These are phyloP conservation scores for Drosophila micromelanica DNA, from an alignment of 1,140 invertebrate species.

Conservation along the genomic window DNA sequence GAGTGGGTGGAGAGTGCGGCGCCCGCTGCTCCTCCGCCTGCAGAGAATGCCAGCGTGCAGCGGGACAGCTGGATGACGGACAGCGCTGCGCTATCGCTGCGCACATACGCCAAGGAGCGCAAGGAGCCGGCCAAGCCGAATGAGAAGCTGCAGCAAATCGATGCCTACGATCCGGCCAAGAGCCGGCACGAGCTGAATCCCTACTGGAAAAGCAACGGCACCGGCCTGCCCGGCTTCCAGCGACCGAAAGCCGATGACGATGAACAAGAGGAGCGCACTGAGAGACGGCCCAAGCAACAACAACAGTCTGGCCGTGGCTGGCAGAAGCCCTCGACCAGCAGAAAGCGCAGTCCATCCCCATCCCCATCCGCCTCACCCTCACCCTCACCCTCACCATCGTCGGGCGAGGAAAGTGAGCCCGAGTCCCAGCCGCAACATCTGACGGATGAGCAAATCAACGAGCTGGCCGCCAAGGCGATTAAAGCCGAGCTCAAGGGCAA, in stretches of 20 bases:
- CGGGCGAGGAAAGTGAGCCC: conserved; percentile 13
- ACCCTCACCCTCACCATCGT: not conserved
- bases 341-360: not conserved
- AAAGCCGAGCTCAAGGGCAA: conserved; percentile 97
- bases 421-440: conserved; percentile 59
- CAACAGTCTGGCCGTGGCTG: conserved; percentile 1
- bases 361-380: not conserved
- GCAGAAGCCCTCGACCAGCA: conserved; percentile 34
- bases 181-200: conserved; percentile 94
- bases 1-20: conserved; percentile 63
- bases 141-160: conserved; percentile 85
- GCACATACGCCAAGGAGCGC: conserved; percentile 83
- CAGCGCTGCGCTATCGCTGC: conserved; percentile 85
- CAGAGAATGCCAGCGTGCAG: conserved; percentile 21
- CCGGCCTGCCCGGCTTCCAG: conserved; percentile 89
- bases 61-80: conserved; percentile 87
- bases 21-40: conserved; percentile 13
- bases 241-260: conserved; percentile 81
- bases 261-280: conserved; percentile 19
- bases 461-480: conserved; percentile 93
- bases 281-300: not conserved
- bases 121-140: conserved; percentile 84
- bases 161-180: conserved; percentile 89
- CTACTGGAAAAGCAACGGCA: conserved; percentile 95
- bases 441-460: conserved; percentile 94